Base-by-base conservation (phyloP, 2,797 vertebrate genomes). In the Champsocephalus esox region DNA sequence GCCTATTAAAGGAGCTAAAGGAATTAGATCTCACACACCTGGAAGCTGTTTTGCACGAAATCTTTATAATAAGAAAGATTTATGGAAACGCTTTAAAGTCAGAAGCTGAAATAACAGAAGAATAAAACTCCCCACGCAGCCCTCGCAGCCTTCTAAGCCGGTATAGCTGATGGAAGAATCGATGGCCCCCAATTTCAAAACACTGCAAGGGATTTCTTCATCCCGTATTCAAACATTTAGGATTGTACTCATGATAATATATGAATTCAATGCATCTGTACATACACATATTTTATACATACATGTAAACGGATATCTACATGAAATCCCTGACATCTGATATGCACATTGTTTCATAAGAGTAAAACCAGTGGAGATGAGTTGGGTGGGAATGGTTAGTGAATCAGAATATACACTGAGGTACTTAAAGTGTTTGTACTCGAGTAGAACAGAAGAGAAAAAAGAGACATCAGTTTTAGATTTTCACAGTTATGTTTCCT, bases 401-500 rank as follows among this genome's bases (percentile, higher is more conserved):
- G 19, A 63, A 68, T 65, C 52, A 87, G 52, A 76, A 52, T 77
- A 75, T 66, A 66, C 46, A 78, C 43, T 28, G 11, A 58, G 50
- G 63, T 66, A 72, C 32, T 75, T 79, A 62, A 69, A 77, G 45
- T 50, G 19, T 77, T 76, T 74, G 57, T 83, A 69, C 70, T 88
- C 72, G 60, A 87, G 75, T 70, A 80, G 60, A 84, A 84, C 63
- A 73, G 51, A 86, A 61, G 82, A 89, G 56, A 90, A 86, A 87
- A 87, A 84, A 74, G 46, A 89, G 82, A 88, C 85, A 89, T 89
- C 81, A 80, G 52, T 86, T 75, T 80, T 38, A 71, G 32, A 85
- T 73, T 83, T 89, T 92, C 90, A 92, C 91, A 92, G 85, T 90
- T 77, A 68, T 78, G 65, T 78, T 80, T 82, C 69, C 76, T 89